Evolutionary conservation across 2,888 invertebrate genomes (phyloP).

Genomic region (Hofmannophila pseudospretella): DNA sequence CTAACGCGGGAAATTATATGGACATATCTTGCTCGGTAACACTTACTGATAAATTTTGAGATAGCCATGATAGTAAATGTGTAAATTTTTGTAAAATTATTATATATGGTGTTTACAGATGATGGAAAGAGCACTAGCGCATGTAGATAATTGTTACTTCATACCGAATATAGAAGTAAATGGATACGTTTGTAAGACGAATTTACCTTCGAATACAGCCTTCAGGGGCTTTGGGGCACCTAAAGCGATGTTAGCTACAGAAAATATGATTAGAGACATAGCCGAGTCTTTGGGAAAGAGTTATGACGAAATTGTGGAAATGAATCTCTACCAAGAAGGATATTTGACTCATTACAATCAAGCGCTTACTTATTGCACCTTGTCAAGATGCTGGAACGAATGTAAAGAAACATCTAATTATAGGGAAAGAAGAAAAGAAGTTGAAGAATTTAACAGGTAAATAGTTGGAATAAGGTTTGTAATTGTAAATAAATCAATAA

Average conservation of each 20-base stretch:
- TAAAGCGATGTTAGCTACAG: constrained; percentile 91
- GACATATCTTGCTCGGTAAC: constrained; percentile 84
- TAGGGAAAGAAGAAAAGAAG: constrained; percentile 71
- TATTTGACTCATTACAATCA: constrained; percentile 89
- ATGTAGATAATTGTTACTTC: constrained; percentile 89
- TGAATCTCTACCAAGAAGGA: constrained; percentile 90
- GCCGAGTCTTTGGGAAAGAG: constrained; percentile 82
- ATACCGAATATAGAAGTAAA: constrained; percentile 83
- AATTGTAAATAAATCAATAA: not conserved
- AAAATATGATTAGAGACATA: constrained; percentile 86
- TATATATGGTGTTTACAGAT: constrained; percentile 82
- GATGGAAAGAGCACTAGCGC: constrained; percentile 86
- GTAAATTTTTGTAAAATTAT: too few relatives aligned
- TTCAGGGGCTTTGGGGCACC: constrained; percentile 96
- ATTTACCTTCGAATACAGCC: constrained; percentile 94
- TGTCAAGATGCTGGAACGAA: constrained; percentile 86
- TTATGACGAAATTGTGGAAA: constrained; percentile 79
- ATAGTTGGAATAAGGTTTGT: constrained; percentile 16
- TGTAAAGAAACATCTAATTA: constrained; percentile 83
- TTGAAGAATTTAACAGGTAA: constrained; percentile 85
- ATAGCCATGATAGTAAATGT: too few relatives aligned
- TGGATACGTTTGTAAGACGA: constrained; percentile 90
- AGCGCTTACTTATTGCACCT: constrained; percentile 82
- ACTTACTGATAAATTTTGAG: too few relatives aligned
- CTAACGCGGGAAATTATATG: constrained; percentile 84